phyloP scores from a whole-genome alignment of 2,888 invertebrate species.

The Ophion ellenae region DNA sequence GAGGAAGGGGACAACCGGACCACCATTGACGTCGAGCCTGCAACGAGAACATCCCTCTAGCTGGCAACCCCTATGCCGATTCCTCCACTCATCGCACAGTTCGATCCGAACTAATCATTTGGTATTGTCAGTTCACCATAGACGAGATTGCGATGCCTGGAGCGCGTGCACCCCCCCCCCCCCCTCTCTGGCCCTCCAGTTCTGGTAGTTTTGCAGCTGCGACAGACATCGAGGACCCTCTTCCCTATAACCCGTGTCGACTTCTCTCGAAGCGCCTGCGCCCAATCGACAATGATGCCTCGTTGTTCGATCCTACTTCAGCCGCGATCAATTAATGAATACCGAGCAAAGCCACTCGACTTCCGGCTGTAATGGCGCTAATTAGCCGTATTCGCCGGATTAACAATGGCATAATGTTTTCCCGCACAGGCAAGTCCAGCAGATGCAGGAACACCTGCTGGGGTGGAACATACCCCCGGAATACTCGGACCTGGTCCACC shows the following conservation, averaged over 20 bases:
- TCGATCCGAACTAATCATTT: slow-evolving; percentile 60
- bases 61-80: slow-evolving; percentile 12
- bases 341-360: slow-evolving; percentile 21
- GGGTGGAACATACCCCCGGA: slow-evolving; percentile 90
- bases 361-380: slow-evolving; percentile 17
- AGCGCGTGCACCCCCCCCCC: slow-evolving; percentile 38
- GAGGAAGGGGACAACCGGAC: slow-evolving; percentile 38
- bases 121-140: slow-evolving; percentile 60
- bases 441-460: slow-evolving; percentile 83
- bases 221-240: slow-evolving; percentile 64
- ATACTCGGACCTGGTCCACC: slow-evolving; percentile 86
- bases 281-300: slow-evolving; percentile 43
- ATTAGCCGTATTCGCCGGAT: slow-evolving; percentile 34
- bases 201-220: slow-evolving; percentile 47
- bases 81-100: slow-evolving; percentile 46
- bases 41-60: slow-evolving; percentile 36
- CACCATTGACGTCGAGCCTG: slow-evolving; percentile 50
- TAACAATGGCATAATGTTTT: slow-evolving; percentile 16
- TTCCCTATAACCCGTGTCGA: slow-evolving; percentile 38
- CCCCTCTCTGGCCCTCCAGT: slow-evolving; percentile 26
- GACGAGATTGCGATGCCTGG: background rate
- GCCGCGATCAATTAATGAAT: slow-evolving; percentile 57
- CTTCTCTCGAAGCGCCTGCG: background rate
- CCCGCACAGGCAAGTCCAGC: slow-evolving; percentile 75
- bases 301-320: slow-evolving; percentile 37